Conservation (phyloP, 2,888 invertebrate genomes). For the Cryptophagus acutangulus region DNA sequence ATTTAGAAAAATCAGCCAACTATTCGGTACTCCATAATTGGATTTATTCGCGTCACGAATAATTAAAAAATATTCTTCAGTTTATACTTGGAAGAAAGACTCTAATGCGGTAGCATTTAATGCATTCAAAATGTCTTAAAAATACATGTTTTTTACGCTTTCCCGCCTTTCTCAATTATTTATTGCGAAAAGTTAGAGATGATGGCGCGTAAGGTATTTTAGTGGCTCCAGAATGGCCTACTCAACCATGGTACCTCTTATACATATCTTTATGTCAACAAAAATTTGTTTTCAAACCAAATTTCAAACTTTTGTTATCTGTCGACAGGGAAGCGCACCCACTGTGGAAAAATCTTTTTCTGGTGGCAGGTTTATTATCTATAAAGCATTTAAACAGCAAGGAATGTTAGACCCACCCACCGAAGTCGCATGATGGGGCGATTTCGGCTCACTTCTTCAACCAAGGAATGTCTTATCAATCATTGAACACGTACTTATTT, state of each 20-base stretch:
- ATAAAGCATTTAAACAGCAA: constrained; percentile 11
- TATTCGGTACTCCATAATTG: neutral
- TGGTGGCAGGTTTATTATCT: constrained; percentile 21
- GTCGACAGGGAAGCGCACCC: constrained; percentile 7
- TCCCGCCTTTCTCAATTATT: too few species aligned
- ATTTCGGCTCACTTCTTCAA: too few species aligned
- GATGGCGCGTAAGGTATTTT: too few species aligned
- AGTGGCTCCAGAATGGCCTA: too few species aligned
- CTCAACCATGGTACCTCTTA: too few species aligned
- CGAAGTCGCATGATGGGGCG: too few species aligned
- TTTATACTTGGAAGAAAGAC: constrained; percentile 2
- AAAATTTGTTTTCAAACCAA: constrained; percentile 8
- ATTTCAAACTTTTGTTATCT: constrained; percentile 5
- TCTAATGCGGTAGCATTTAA: neutral
- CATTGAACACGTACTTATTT: too few species aligned
- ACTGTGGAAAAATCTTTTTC: constrained; percentile 17
- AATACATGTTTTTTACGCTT: constrained; percentile 3
- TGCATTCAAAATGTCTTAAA: neutral
- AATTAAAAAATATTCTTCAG: constrained; percentile 7
- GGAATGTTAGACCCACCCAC: too few species aligned
- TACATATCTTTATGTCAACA: constrained; percentile 5
- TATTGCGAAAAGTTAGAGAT: too few species aligned
- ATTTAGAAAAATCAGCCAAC: constrained; percentile 2
- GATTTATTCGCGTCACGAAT: constrained; percentile 4
- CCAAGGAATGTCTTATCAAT: too few species aligned